Percentiles rank a stretch among this genome's conserved stretches.
Evolutionary conservation across 2,113 vertebrate genomes (phyloP).

Genomic region (Mormyrus lacerda): DNA sequence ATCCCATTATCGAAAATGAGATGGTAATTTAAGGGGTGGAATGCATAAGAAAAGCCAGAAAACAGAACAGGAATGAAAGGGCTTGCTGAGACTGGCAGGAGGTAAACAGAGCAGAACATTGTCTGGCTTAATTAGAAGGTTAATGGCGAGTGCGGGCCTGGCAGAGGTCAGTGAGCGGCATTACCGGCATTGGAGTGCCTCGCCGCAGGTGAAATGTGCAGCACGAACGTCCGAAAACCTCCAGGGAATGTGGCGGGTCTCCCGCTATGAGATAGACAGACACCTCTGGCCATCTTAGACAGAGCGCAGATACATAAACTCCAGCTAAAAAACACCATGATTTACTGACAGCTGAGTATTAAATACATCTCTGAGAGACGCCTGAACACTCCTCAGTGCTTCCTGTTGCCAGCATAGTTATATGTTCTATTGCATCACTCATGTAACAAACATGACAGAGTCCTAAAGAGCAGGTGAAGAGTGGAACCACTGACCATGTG

Average conservation of each 20-base stretch:
- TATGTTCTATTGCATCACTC: neutral
- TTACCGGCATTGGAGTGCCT: conserved; percentile 32
- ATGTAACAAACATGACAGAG: neutral
- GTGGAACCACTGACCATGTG: neutral
- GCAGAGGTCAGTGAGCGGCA: conserved; percentile 52
- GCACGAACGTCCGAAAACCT: neutral
- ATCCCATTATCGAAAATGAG: conserved; percentile 59
- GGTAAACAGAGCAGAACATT: neutral
- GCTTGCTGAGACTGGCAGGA: conserved; percentile 40
- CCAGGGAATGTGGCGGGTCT: too few relatives aligned
- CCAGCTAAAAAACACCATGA: neutral
- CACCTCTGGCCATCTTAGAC: neutral
- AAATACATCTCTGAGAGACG: neutral
- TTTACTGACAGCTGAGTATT: neutral
- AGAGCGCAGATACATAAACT: neutral
- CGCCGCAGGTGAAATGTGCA: conserved; percentile 26
- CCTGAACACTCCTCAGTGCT: neutral
- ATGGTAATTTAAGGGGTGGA: conserved; percentile 54
- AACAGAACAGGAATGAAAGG: conserved; percentile 43
- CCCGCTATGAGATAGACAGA: neutral
- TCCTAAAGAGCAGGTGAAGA: neutral
- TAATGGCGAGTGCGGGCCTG: conserved; percentile 51
- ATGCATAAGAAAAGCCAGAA: conserved; percentile 52
- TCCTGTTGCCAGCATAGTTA: neutral
- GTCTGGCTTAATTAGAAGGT: conserved; percentile 58